Base-by-base conservation (phyloP, 2,888 invertebrate species). In the Epiblema foenella region DNA sequence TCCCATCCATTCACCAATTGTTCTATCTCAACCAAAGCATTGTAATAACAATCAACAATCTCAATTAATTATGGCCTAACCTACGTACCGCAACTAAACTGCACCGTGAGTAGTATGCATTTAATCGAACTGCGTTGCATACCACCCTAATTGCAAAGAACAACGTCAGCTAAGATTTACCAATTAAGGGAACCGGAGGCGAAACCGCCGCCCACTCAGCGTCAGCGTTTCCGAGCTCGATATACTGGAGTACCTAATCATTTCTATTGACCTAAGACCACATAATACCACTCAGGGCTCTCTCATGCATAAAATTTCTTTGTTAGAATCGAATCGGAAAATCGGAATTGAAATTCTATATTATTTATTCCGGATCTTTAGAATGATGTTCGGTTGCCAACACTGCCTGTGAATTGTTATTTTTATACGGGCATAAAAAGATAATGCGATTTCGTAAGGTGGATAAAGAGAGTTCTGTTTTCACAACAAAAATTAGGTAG, bases 151-250 rank as follows among this genome's bases (percentile, higher is more conserved):
- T 91, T 91, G 88, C 89, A 88, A 91, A 90, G 87, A 86, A 92
- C 91, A 68, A 78, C 81, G 88, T 90, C 91, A 90, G 91, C 91
- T 90, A 92, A 93, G 91, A 92, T 88, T 90, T 89, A 88, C 87
- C 91, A 92, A 92, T 93, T 93, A 93, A 87, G 87, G 76, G 86
- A 89, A 88, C 88, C 90, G 85, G 85, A 76, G 85, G 86, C 89
- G 89, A 87, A 89, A 90, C 89, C 86, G 80, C 83, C 77, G 89
- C 87, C 79, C 82, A 85, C 82, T 91, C 89, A 89, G 90, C 91
- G 75, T 76, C 75, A 79, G 77, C 74, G 33, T 49, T 52, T 74
- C 73, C 54, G 74, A 58, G 56, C 60, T 67, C 67, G 57, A 71
- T 66, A 68, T 76, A 69, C 72, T 70, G 73, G 69, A 29, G 59